A percentile compares a stretch with the other conserved stretches of the same genome.
These are phyloP conservation scores for Phyllotis vaccarum DNA, from an alignment of 2,797 vertebrate genomes.

Conservation along the genomic window DNA sequence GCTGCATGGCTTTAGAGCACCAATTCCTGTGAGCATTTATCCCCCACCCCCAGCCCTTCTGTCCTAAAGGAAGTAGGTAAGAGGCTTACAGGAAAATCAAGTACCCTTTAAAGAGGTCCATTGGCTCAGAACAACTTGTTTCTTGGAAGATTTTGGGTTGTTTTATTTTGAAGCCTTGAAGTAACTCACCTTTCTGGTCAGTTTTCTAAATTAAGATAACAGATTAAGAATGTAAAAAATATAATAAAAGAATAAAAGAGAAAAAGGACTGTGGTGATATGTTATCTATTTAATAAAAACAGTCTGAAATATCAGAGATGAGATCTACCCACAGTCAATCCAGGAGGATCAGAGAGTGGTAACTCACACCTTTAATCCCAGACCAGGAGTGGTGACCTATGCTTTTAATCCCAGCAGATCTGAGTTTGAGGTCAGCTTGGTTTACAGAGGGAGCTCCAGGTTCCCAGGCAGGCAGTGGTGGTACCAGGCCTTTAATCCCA, in stretches of 20 bases:
- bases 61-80: constrained; percentile 74
- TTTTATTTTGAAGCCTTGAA: neutral
- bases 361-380: no score
- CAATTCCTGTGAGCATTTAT: constrained; percentile 80
- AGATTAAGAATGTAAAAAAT: neutral
- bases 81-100: constrained; percentile 43
- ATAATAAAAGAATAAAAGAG: neutral
- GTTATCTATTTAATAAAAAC: no score
- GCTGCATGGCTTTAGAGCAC: constrained; percentile 79
- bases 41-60: constrained; percentile 41
- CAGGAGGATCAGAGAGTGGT: no score
- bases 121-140: neutral
- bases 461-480: no score
- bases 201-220: neutral
- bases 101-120: constrained; percentile 42
- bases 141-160: constrained; percentile 46
- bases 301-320: no score
- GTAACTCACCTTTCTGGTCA: neutral
- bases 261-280: neutral
- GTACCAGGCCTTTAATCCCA: no score
- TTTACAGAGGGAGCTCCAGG: no score
- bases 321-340: no score
- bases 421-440: no score
- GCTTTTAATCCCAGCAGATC: no score
- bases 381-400: no score